Base-by-base conservation (phyloP, 2,888 invertebrate species). In the Meloe dianella region DNA sequence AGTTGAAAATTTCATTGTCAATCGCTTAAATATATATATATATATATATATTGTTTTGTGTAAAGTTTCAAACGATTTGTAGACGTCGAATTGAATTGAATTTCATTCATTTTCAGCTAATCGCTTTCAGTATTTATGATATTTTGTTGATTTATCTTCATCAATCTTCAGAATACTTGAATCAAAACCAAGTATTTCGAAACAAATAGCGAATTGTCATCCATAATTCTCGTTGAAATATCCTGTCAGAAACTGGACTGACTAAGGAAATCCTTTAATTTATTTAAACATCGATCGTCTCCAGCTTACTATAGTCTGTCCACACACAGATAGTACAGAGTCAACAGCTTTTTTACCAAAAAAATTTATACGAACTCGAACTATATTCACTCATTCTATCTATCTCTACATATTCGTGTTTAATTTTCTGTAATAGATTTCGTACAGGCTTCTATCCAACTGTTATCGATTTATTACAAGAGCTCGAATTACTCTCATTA, bases 21-120 rank as follows among this genome's bases (percentile, higher is more conserved):
- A 68, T 73, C 71, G 67, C 69, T 71, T 68, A 61, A 71, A 72
- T 66, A 65, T 61, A 64, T 63, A 66, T n/a, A n/a, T n/a, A n/a
- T n/a, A n/a, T n/a, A n/a, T n/a, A n/a, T n/a, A n/a, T n/a, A n/a
- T n/a, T n/a, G n/a, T n/a, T n/a, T n/a, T n/a, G n/a, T 66, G 59
- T 35, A 12, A 30, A 67, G 67, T 71, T 67, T 27, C 2, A 27
- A 3, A 2, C 27, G 68, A 67, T 69, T 72, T 64, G 54, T 64
- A 60, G 67, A 67, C 69, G 2, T 27, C 2, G 4, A 32, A 7
- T 66, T 64, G 69, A 65, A 70, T 71, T 69, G 64, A 63, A 62
- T 67, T 71, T 65, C 64, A 71, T 65, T 70, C 54, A 60, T 30
- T 64, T 61, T 30, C 12, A 22, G 1, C 27, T 54, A 54, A 27